These are phyloP conservation scores for Carassius gibelio DNA, from an alignment of 2,113 vertebrate species.

Conservation along the genomic window DNA sequence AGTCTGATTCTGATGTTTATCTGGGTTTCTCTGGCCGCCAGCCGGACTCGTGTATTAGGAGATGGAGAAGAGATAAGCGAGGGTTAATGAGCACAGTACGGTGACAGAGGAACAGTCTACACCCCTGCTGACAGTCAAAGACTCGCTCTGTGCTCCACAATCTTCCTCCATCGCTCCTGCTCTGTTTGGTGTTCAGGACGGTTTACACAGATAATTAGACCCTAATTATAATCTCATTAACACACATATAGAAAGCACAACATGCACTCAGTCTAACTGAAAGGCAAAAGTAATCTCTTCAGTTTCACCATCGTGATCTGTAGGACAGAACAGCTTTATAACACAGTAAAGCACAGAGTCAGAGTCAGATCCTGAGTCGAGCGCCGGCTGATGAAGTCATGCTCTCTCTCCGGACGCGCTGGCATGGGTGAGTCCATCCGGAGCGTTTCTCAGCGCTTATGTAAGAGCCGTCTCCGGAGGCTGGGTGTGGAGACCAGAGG, in stretches of 20 bases:
- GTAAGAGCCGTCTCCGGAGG: constrained; percentile 46
- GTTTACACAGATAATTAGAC: constrained; percentile 69
- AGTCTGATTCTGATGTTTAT: constrained; percentile 70
- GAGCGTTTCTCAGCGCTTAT: constrained; percentile 18
- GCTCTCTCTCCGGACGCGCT: constrained; percentile 24
- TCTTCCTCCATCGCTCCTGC: constrained; percentile 10
- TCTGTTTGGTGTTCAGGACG: constrained; percentile 59
- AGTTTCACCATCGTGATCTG: neutral
- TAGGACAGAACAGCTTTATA: neutral
- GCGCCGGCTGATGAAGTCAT: constrained; percentile 30
- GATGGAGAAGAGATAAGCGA: constrained; percentile 50
- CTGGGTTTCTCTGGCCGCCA: constrained; percentile 55
- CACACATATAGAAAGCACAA: constrained; percentile 54
- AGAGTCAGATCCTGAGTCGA: neutral
- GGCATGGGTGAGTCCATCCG: constrained; percentile 37
- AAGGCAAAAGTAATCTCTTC: neutral
- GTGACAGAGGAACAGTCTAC: constrained; percentile 29
- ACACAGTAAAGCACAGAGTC: neutral
- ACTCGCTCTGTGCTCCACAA: constrained; percentile 34
- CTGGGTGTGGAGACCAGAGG: constrained; percentile 47
- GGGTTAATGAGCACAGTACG: constrained; percentile 32
- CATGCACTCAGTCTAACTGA: neutral
- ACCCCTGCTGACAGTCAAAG: constrained; percentile 39
- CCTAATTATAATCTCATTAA: constrained; percentile 71
- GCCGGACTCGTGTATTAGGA: constrained; percentile 56